Base-by-base conservation (phyloP, 2,797 vertebrate genomes). In the Tachyglossus aculeatus region DNA sequence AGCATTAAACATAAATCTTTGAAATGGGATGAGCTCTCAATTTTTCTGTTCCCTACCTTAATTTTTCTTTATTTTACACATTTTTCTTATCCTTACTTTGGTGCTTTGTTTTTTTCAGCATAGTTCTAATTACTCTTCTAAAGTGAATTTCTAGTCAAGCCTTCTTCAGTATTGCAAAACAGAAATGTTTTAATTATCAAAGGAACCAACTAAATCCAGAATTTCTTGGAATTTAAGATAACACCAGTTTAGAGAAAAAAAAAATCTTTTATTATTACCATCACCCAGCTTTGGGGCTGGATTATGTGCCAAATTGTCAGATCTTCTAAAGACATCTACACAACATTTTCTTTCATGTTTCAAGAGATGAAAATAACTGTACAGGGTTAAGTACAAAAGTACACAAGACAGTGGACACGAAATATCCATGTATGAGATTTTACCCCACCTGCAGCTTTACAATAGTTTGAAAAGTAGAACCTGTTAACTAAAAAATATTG, bases 321-420 rank as follows among this genome's bases (percentile, higher is more conserved):
- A 84, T 90, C 79, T 4, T 91, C 88, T 92, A 92, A 93, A 91
- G 92, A 91, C 93, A 94, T 92, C 91, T 94, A 96, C 91, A 89
- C 90, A 88, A 91, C 93, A 88, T 88, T 94, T 94, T 88, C 88
- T 90, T 92, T 92, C 85, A 90, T 92, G 91, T 92, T 92, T 91
- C 90, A 93, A 95, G 90, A 94, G 89, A 93, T 93, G 94, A 94
- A 94, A 94, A 94, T 93, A 93, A 92, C 92, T 94, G 94, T 94
- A 95, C 94, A 94, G 90, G 88, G 90, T 92, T 92, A 91, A 93
- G 92, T 95, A 94, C 91, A 94, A 94, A 93, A 93, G 92, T 92
- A 93, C 92, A 93, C 92, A 91, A 94, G 91, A 93, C 91, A 89
- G 91, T 37, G 83, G 90, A 93, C 93, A 92, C 87, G 63, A 92